A percentile compares a stretch with the other conserved stretches of the same genome.
phyloP scores from a whole-genome alignment of 2,797 vertebrate species.

The Serranus cabrilla region DNA sequence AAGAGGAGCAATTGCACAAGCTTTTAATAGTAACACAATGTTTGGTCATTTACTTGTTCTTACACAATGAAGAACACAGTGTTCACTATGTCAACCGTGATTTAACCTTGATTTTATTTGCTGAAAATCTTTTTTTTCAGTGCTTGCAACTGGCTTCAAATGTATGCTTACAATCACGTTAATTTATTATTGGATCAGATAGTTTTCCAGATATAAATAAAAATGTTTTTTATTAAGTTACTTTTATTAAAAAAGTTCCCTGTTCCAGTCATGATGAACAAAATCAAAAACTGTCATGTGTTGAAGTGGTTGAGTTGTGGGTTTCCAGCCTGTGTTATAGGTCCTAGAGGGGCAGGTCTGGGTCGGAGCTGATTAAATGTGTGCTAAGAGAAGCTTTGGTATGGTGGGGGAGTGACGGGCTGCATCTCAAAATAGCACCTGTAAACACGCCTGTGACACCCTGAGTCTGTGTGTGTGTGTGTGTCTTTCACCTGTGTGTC shows the following conservation, averaged over 20 bases:
- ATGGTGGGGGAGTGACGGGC: conserved; percentile 37
- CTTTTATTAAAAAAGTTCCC: no score
- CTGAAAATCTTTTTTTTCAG: not conserved
- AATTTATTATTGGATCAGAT: not conserved
- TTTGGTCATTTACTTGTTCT: conserved; percentile 30
- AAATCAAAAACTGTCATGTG: conserved; percentile 17
- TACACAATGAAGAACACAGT: not conserved
- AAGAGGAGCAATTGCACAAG: conserved; percentile 1
- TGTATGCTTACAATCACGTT: not conserved
- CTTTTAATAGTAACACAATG: conserved; percentile 38
- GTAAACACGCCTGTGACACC: conserved; percentile 60
- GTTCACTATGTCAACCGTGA: not conserved
- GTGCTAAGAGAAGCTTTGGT: conserved; percentile 56
- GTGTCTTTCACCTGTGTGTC: conserved; percentile 43
- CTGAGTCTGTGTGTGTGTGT: conserved; percentile 39
- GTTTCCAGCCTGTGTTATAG: conserved; percentile 8
- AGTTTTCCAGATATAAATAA: not conserved
- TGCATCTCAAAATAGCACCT: conserved; percentile 70
- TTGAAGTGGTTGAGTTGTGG: conserved; percentile 9
- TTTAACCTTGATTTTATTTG: conserved; percentile 1
- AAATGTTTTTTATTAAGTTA: not conserved
- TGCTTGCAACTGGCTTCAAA: not conserved
- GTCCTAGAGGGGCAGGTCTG: conserved; percentile 27
- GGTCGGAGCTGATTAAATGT: conserved; percentile 55
- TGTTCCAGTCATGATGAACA: not conserved